Evolutionary conservation across 1,140 invertebrate species (phyloP).

Genomic region (Phthorimaea operculella): DNA sequence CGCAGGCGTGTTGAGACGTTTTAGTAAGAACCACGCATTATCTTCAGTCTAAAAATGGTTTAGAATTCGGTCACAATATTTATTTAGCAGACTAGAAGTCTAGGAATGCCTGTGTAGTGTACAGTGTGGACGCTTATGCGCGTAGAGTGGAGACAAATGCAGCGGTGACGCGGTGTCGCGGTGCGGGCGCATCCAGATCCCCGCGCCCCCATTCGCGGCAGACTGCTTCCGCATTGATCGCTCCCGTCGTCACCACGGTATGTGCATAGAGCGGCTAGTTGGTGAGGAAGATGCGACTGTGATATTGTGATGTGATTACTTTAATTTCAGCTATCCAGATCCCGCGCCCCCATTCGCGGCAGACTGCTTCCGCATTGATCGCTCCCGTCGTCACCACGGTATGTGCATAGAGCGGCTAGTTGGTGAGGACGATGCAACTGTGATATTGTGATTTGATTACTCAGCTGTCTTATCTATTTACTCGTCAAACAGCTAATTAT

Average conservation of each 20-base stretch:
- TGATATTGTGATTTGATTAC: not conserved
- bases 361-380: slow-evolving; percentile 58
- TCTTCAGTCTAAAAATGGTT: no score
- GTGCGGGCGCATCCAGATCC: slow-evolving; percentile 40
- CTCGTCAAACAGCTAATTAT: no score
- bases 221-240: slow-evolving; percentile 58
- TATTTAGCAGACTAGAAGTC: not conserved
- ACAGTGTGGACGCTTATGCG: slow-evolving; percentile 13
- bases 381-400: slow-evolving; percentile 42
- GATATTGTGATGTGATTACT: no score
- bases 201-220: slow-evolving; percentile 47
- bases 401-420: slow-evolving; percentile 39
- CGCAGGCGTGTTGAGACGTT: no score
- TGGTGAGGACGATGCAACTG: not conserved
- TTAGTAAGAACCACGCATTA: no score
- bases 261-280: slow-evolving; percentile 35
- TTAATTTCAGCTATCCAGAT: slow-evolving; percentile 20
- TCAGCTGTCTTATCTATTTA: slow-evolving; percentile 19
- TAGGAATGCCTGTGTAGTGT: not conserved
- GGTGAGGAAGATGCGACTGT: not conserved
- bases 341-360: slow-evolving; percentile 49
- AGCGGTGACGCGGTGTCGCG: slow-evolving; percentile 41
- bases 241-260: slow-evolving; percentile 44
- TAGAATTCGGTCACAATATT: not conserved
- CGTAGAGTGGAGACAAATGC: slow-evolving; percentile 42